These are phyloP conservation scores for Gandaritis pyraliata DNA, from an alignment of 2,888 invertebrate species.

Conservation along the genomic window DNA sequence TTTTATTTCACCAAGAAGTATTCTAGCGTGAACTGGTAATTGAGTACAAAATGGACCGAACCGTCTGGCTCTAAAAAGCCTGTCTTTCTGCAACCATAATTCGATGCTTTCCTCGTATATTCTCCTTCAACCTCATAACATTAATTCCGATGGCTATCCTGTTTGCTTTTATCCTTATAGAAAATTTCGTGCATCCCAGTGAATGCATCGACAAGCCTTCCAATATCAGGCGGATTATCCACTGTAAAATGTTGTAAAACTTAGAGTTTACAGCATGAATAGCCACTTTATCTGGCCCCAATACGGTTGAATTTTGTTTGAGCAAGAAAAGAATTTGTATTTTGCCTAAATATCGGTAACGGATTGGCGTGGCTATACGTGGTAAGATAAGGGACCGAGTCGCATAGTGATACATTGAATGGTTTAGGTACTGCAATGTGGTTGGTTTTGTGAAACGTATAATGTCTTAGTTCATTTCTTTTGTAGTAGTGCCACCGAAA, in stretches of 20 bases:
- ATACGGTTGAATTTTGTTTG: slow-evolving; percentile 59
- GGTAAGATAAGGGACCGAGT: slow-evolving; percentile 72
- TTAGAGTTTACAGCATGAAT: slow-evolving; percentile 49
- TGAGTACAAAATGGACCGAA: background rate
- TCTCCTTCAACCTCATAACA: slow-evolving; percentile 59
- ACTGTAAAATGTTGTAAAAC: slow-evolving; percentile 74
- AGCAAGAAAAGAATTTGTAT: slow-evolving; percentile 66
- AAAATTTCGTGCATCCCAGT: slow-evolving; percentile 82
- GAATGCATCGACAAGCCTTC: slow-evolving; percentile 81
- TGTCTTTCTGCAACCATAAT: slow-evolving; percentile 9
- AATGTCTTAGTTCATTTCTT: slow-evolving; percentile 14
- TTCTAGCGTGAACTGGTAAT: no score
- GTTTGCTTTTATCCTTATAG: slow-evolving; percentile 84
- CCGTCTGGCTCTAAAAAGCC: slow-evolving; percentile 13
- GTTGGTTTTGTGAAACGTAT: slow-evolving; percentile 60
- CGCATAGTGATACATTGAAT: slow-evolving; percentile 80
- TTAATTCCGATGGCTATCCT: slow-evolving; percentile 79
- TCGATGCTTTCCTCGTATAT: slow-evolving; percentile 17
- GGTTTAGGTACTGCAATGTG: slow-evolving; percentile 72
- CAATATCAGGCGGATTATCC: slow-evolving; percentile 82
- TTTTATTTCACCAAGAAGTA: background rate
- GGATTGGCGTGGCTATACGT: slow-evolving; percentile 77
- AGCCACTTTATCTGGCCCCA: slow-evolving; percentile 47
- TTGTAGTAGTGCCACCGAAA: slow-evolving; percentile 1
- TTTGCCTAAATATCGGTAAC: slow-evolving; percentile 83